Percentiles rank a stretch among this genome's conserved stretches.
phyloP scores from a whole-genome alignment of 2,888 invertebrate genomes.

The Lamellibrachia columna region DNA sequence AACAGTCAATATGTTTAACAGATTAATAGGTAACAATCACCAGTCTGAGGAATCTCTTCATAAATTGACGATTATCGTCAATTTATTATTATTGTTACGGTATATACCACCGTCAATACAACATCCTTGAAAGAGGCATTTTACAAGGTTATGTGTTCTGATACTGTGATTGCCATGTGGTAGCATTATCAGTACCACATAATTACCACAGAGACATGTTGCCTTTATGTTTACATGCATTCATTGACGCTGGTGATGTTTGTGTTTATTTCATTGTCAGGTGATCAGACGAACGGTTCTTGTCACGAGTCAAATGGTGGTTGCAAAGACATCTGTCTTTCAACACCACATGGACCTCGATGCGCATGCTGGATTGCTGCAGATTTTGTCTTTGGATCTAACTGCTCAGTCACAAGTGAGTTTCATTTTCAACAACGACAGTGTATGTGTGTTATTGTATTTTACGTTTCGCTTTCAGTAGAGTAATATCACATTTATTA shows the following conservation, averaged over 20 bases:
- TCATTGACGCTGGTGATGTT: neutral
- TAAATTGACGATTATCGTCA: no score
- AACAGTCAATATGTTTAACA: no score
- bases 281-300: neutral
- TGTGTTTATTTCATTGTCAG: neutral
- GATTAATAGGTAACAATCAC: no score
- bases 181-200: no score
- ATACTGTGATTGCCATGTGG: no score
- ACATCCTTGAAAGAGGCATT: no score
- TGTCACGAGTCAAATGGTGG: neutral
- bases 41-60: no score
- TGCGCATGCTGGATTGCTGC: neutral
- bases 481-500: neutral
- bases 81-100: no score
- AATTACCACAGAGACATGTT: neutral
- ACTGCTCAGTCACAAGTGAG: neutral
- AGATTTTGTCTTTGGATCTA: neutral
- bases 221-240: neutral
- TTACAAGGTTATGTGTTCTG: no score
- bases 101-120: no score
- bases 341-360: neutral
- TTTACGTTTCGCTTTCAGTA: no score
- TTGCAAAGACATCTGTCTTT: neutral
- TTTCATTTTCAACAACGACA: neutral
- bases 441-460: no score